Base-by-base conservation (phyloP, 2,888 invertebrate genomes). In the Crossocerus cetratus region DNA sequence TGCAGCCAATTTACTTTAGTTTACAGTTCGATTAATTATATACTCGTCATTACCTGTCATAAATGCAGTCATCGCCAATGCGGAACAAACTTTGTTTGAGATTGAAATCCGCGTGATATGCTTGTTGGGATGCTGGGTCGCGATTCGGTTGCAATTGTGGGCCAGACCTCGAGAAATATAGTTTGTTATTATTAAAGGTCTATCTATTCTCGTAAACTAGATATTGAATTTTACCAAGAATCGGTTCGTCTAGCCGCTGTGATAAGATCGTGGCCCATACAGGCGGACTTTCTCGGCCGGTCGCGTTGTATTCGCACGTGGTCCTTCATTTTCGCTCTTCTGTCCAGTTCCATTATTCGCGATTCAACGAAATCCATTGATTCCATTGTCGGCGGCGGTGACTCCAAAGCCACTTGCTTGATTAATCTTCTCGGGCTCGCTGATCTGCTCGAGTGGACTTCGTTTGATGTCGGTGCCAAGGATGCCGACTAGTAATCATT, bases 31-130 rank as follows among this genome's bases (percentile, higher is more conserved):
- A 16, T 13, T n/a, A 20, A 43, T 43, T 43, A 43, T 8, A 2
- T n/a, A 11, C 21, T 11, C 20, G 11, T 18, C 42, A 32, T 16
- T 91, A 93, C 90, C 94, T 92, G 69, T 94, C 94, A 81, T 93
- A 94, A 21, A 94, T 92, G 75, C 94, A 94, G 68, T 95, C 95
- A 66, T 95, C 94, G 0, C 95, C 95, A 32, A 94, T 93, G 59
- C 94, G 89, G 63, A 93, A 93, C 13, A 92, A 91, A 81, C 94
- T 94, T 87, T 92, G 93, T 84, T 93, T 93, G 65, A 93, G 87
- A 79, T 91, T 92, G 44, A 90, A 90, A 71, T 91, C 90, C 4
- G 93, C 91, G 82, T 92, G 93, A 74, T 92, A 92, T 16, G 92
- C 92, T 77, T 92, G 91, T 61, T 91, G 90, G 1, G 89, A 87